Evolutionary conservation across 2,888 invertebrate species (phyloP).

Genomic region (Scaptomyza parva): DNA sequence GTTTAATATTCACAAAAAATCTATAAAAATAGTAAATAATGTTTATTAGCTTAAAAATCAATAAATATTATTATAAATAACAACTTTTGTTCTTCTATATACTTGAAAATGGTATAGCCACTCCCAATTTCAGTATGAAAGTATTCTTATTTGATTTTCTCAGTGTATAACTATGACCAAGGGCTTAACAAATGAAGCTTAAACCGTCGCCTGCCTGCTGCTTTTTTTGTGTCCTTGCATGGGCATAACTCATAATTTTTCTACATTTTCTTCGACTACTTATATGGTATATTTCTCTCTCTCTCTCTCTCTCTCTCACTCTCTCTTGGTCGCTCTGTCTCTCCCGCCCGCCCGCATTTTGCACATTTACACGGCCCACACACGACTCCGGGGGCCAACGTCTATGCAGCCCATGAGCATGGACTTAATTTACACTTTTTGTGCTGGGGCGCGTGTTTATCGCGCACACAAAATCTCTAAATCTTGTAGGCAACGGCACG

Average conservation of each 20-base stretch:
- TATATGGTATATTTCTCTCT: background rate
- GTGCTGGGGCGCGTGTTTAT: conserved; percentile 80
- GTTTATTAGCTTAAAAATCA: too few species aligned
- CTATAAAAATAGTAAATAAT: too few species aligned
- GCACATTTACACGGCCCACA: conserved; percentile 55
- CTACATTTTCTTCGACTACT: conserved; percentile 28
- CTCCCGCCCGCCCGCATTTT: too few species aligned
- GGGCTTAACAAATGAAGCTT: conserved; percentile 78
- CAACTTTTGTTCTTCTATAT: too few species aligned
- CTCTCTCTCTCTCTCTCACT: background rate
- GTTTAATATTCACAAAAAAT: too few species aligned
- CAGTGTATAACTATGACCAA: conserved; percentile 11
- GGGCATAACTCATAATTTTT: conserved; percentile 78
- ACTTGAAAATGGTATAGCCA: too few species aligned
- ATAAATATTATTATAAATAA: too few species aligned
- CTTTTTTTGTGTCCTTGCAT: conserved; percentile 67
- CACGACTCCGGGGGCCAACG: conserved; percentile 38
- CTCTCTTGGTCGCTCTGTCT: too few species aligned
- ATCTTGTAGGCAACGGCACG: conserved; percentile 49
- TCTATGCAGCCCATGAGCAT: conserved; percentile 50
- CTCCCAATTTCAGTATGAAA: too few species aligned
- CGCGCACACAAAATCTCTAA: conserved; percentile 77
- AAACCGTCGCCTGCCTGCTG: conserved; percentile 18
- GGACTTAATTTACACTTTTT: conserved; percentile 81
- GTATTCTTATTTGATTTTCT: background rate